Evolutionary conservation across 2,797 vertebrate species (phyloP), one percentile per base, ranked within the genome.

Genomic region (Galaxias olidus): DNA sequence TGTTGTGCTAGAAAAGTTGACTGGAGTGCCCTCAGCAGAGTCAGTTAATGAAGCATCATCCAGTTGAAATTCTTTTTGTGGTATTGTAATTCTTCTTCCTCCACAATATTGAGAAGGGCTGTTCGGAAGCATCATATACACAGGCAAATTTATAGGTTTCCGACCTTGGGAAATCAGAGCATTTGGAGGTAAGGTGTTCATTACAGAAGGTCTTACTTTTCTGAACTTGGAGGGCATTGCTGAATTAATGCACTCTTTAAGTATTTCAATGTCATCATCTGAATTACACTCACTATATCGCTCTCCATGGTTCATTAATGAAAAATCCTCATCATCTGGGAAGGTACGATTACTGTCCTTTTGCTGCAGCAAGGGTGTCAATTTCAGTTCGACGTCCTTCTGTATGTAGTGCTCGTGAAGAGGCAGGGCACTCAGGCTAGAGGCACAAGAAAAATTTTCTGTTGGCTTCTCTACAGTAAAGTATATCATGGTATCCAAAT

Each of bases 361-460:
- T 64, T 96, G 94, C 0, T 95, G 94, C 58, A 96, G 92, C 0
- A 96, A 90, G 0, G 98, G 96, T 6, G 95, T 95, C 66, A 99
- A 84, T 83, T 98, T 96, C 47, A 99, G 92, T 82, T 99, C 98
- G 61, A 98, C 96, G 0, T 99, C 97, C 85, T 99, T 96, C 82
- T 99, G 96, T 4, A 99, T 93, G 0, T 98, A 99, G 72, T 96
- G 96, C 78, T 99, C 97, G 0, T 99, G 97, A 57, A 98, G 93
- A 49, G 97, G 96, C 73, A 99, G 83, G 0, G 97, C 98, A 0
- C 97, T 99, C 70, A 99, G 88, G 83, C 98, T 99, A 14, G 98
- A 99, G n/a, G 97, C 98, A 1, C 98, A 99, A 0, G 98, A 99
- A 84, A 99, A 99, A 84, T 99, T 98, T 85, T 99, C 98, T 0